Conservation (phyloP, 2,113 vertebrate species). For the Crotalus helleri region DNA sequence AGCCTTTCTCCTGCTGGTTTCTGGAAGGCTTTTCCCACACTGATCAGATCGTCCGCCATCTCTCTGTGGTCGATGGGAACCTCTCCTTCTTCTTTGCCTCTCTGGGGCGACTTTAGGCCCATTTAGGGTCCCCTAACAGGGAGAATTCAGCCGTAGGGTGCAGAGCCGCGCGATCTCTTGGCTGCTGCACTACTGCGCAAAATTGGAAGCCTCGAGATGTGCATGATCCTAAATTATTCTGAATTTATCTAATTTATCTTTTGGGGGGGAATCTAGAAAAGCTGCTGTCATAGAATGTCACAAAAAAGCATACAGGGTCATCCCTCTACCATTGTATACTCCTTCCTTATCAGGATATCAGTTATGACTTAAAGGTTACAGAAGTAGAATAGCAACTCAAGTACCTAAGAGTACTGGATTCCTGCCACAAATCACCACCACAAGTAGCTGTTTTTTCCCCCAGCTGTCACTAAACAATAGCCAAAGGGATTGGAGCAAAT, state of each 20-base stretch:
- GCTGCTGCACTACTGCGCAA: too few species aligned
- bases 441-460: background rate
- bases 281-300: background rate
- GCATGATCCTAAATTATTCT: background rate
- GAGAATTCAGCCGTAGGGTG: too few species aligned
- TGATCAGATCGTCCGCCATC: too few species aligned
- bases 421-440: background rate
- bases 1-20: too few species aligned
- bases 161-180: too few species aligned
- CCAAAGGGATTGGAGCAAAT: background rate
- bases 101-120: too few species aligned
- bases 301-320: background rate
- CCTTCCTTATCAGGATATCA: background rate
- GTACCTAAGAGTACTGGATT: background rate
- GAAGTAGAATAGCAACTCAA: background rate
- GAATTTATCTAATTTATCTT: background rate
- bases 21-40: too few species aligned
- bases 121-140: too few species aligned
- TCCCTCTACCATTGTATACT: background rate
- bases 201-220: background rate
- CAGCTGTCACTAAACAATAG: background rate
- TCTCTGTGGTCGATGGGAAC: too few species aligned
- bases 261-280: background rate
- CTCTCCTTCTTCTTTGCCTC: too few species aligned
- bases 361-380: background rate